Evolutionary conservation across 1,140 invertebrate species (phyloP).

Genomic region (Mycetomoellerius zeteki): DNA sequence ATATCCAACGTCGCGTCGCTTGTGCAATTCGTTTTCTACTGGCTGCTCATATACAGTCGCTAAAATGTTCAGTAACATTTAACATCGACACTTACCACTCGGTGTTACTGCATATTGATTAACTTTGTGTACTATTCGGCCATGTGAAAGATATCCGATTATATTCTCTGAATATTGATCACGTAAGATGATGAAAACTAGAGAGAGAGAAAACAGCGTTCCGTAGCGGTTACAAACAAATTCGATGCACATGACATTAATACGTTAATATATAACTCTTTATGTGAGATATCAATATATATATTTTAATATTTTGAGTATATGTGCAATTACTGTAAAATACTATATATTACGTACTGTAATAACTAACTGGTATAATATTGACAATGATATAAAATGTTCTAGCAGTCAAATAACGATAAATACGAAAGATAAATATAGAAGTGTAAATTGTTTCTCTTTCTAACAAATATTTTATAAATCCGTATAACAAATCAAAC

Average conservation of each 20-base stretch:
- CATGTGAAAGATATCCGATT: slow-evolving; percentile 1
- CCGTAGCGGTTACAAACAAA: background rate
- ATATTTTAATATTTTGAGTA: background rate
- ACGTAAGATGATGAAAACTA: background rate
- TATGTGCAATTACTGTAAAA: background rate
- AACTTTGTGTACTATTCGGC: background rate
- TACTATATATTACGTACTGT: background rate
- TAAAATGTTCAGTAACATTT: slow-evolving; percentile 53
- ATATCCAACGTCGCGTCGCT: slow-evolving; percentile 46
- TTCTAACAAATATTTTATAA: slow-evolving; percentile 1
- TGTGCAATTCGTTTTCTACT: slow-evolving; percentile 39
- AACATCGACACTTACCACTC: slow-evolving; percentile 17
- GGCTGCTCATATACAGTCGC: background rate
- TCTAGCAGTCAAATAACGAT: background rate
- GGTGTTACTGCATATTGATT: background rate
- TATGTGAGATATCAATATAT: background rate
- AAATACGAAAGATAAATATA: background rate
- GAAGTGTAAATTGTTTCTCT: background rate
- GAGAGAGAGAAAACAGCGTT: background rate
- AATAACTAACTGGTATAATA: background rate
- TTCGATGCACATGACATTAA: background rate
- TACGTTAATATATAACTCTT: slow-evolving; percentile 1
- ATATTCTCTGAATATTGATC: background rate
- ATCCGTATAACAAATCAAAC: too few relatives aligned
- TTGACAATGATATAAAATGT: background rate